These are phyloP conservation scores for Drosophila erecta DNA, from an alignment of 1,140 invertebrate species.

Conservation along the genomic window DNA sequence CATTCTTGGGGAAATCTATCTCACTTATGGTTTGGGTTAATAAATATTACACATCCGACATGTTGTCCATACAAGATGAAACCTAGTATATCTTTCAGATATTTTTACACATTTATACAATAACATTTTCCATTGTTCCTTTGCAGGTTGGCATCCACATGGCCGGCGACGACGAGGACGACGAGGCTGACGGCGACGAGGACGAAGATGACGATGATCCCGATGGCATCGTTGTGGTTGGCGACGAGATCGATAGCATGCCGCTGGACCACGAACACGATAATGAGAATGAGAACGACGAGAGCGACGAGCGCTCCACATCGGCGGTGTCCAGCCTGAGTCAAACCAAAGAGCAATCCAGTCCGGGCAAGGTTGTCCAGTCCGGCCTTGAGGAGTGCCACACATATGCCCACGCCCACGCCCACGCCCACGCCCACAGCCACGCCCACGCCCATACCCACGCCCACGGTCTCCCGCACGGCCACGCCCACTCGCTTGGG, in stretches of 20 bases:
- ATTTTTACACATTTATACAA: neutral
- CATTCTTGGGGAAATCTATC: too few relatives aligned
- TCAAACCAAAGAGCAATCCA: slow-evolving; percentile 87
- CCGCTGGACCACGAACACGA: slow-evolving; percentile 41
- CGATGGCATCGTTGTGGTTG: slow-evolving; percentile 85
- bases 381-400: slow-evolving; percentile 87
- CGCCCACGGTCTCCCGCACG: slow-evolving; percentile 71
- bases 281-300: slow-evolving; percentile 35
- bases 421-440: slow-evolving; percentile 79
- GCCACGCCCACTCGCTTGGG: slow-evolving; percentile 46
- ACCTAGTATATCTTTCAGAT: too few relatives aligned
- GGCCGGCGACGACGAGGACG: slow-evolving; percentile 62
- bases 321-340: slow-evolving; percentile 86
- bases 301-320: slow-evolving; percentile 67
- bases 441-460: slow-evolving; percentile 78
- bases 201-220: slow-evolving; percentile 83
- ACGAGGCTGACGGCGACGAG: slow-evolving; percentile 79
- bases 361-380: slow-evolving; percentile 25
- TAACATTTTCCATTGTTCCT: neutral
- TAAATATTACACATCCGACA: neutral
- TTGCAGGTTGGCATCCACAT: slow-evolving; percentile 85
- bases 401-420: slow-evolving; percentile 85
- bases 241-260: slow-evolving; percentile 82
- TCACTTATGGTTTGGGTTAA: too few relatives aligned
- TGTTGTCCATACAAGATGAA: neutral